Evolutionary conservation across 2,113 vertebrate species (phyloP).

Genomic region (Ursus arctos): DNA sequence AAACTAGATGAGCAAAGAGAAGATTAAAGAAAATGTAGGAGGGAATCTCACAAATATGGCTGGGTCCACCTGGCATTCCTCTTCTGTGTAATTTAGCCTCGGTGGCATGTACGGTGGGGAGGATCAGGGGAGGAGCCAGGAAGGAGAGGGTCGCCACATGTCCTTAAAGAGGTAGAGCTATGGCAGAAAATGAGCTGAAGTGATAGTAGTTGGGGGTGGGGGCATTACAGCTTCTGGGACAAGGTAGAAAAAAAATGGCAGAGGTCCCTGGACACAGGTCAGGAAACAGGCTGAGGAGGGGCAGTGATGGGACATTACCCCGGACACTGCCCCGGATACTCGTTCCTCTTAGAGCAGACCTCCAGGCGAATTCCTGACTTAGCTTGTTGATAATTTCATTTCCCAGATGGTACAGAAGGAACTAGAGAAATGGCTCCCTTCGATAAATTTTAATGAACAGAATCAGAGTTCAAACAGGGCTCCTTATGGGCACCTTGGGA

Average conservation of each 20-base stretch:
- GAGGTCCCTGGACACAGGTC: not conserved
- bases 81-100: not conserved
- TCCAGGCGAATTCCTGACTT: not conserved
- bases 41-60: not conserved
- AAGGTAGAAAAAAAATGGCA: not conserved
- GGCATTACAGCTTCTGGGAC: not conserved
- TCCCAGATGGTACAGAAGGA: not conserved
- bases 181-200: not conserved
- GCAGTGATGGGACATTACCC: not conserved
- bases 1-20: not conserved
- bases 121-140: not conserved
- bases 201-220: no score
- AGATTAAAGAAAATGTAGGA: not conserved
- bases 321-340: not conserved
- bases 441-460: not conserved
- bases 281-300: not conserved
- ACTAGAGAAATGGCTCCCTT: not conserved
- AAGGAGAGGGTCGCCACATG: not conserved
- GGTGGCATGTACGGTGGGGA: not conserved
- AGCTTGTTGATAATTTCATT: slow-evolving; percentile 22
- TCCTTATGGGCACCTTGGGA: slow-evolving; percentile 49
- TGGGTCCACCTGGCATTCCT: not conserved
- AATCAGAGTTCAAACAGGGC: not conserved
- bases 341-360: not conserved
- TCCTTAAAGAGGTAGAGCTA: not conserved